Percentiles rank a stretch among this genome's conserved stretches.
These are phyloP conservation scores for Lithodes maja DNA, from an alignment of 2,888 invertebrate species.

Conservation along the genomic window DNA sequence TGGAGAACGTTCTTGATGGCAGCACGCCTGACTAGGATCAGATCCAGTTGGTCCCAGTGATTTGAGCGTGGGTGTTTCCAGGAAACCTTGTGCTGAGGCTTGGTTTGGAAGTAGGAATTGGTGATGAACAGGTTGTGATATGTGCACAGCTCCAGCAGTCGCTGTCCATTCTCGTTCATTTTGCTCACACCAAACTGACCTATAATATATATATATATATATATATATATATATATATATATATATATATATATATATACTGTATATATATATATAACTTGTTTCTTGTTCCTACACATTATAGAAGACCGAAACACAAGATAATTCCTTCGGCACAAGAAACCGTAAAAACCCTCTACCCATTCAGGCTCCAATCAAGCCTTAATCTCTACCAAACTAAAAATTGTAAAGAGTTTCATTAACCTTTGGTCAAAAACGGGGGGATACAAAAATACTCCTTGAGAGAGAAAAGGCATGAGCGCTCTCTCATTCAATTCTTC, in stretches of 20 bases:
- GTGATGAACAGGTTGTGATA: constrained; percentile 23
- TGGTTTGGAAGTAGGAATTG: constrained; percentile 4
- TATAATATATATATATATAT: not conserved
- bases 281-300: too few species aligned
- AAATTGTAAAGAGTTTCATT: too few species aligned
- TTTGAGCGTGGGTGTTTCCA: constrained; percentile 33
- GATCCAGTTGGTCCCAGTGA: constrained; percentile 39
- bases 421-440: too few species aligned
- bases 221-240: constrained; percentile 1
- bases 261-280: too few species aligned
- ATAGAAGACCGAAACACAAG: not conserved
- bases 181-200: constrained; percentile 30
- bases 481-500: too few species aligned
- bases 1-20: not conserved
- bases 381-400: too few species aligned
- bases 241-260: not conserved
- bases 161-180: constrained; percentile 24
- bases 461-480: too few species aligned
- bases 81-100: constrained; percentile 19
- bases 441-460: too few species aligned
- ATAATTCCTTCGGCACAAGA: too few species aligned
- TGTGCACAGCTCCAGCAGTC: constrained; percentile 20
- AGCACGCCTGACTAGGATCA: not conserved
- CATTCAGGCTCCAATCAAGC: too few species aligned
- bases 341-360: too few species aligned